A percentile compares a stretch with the other conserved stretches of the same genome.
Evolutionary conservation across 1,140 invertebrate genomes (phyloP).

Genomic region (Polypedilum vanderplanki): DNA sequence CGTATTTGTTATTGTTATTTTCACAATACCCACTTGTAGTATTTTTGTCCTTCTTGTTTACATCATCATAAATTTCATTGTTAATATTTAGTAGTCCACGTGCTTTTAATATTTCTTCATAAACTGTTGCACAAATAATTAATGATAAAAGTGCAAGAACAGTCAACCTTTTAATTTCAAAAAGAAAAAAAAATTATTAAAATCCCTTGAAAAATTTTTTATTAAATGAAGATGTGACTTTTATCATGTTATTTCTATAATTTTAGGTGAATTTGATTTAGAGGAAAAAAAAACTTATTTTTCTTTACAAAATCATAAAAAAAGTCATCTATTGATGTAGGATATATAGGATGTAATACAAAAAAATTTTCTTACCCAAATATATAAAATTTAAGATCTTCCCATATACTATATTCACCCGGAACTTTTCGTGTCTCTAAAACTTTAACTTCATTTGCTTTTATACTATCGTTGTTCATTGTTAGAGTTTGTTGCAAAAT

Average conservation of each 20-base stretch:
- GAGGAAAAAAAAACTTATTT: too few relatives aligned
- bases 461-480: conserved; percentile 42
- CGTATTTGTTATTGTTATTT: conserved; percentile 33
- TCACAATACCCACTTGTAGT: background rate
- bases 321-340: too few relatives aligned
- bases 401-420: conserved; percentile 56
- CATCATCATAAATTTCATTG: background rate
- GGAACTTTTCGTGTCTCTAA: conserved; percentile 62
- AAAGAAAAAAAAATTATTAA: background rate
- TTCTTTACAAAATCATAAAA: too few relatives aligned
- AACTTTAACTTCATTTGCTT: conserved; percentile 43
- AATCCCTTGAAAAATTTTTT: too few relatives aligned
- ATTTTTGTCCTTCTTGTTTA: background rate
- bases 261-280: too few relatives aligned
- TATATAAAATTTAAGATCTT: conserved; percentile 63
- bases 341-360: too few relatives aligned
- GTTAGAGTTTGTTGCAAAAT: conserved; percentile 40
- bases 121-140: conserved; percentile 36
- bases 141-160: conserved; percentile 33
- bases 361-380: conserved; percentile 53
- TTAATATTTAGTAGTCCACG: conserved; percentile 8
- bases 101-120: conserved; percentile 34
- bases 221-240: too few relatives aligned
- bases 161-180: conserved; percentile 32
- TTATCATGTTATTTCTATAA: too few relatives aligned